Conservation (phyloP, 2,797 vertebrate genomes). For the Pangasius djambal region DNA sequence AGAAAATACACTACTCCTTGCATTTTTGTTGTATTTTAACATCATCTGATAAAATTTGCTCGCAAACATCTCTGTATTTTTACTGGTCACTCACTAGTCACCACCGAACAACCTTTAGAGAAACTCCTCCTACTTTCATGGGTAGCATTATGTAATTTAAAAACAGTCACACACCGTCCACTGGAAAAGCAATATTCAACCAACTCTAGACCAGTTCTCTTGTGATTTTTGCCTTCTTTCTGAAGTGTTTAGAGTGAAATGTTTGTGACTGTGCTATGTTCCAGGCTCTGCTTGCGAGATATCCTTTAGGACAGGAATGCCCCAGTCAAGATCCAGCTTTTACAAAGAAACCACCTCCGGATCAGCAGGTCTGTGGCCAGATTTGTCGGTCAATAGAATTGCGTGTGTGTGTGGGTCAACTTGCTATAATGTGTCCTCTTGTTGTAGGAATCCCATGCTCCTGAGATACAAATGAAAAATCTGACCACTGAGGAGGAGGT, state of each 20-base stretch:
- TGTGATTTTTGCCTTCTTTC: background rate
- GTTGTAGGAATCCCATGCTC: background rate
- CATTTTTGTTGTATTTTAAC: background rate
- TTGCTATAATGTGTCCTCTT: background rate
- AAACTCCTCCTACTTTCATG: background rate
- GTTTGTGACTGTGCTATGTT: conserved; percentile 29
- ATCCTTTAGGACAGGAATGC: conserved; percentile 69
- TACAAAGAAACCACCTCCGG: conserved; percentile 41
- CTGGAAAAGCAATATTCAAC: background rate
- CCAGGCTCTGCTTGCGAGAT: conserved; percentile 79
- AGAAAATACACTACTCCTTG: background rate
- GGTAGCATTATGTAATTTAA: background rate
- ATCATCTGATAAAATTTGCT: background rate
- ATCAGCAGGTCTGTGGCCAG: conserved; percentile 42
- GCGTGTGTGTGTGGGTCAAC: background rate
- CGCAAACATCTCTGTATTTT: background rate
- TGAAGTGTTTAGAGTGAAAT: background rate
- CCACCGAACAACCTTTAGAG: background rate
- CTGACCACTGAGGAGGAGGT: background rate
- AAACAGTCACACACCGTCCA: background rate
- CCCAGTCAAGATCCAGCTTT: conserved; percentile 62
- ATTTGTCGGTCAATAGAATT: background rate
- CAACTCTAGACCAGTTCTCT: background rate
- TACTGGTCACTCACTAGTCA: background rate
- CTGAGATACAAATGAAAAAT: conserved; percentile 20